These are phyloP conservation scores for Pseudeuparius sepicola DNA, from an alignment of 2,888 invertebrate species.

Conservation along the genomic window DNA sequence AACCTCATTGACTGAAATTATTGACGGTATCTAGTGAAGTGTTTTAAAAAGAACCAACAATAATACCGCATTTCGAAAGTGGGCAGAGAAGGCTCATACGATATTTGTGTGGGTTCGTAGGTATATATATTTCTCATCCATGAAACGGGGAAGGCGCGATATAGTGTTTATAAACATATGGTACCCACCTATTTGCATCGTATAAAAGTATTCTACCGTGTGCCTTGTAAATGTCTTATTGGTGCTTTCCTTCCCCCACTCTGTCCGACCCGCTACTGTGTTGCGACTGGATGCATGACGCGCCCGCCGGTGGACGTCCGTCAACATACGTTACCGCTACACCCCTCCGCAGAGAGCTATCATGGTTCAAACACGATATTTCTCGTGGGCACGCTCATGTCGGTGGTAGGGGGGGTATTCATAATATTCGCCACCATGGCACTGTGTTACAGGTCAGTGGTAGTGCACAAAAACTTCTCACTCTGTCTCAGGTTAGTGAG, in stretches of 20 bases:
- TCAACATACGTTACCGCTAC: too few relatives aligned
- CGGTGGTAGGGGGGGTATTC: conserved; percentile 98
- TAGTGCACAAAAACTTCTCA: conserved; percentile 98
- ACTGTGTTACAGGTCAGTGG: conserved; percentile 99
- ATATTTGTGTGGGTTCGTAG: too few relatives aligned
- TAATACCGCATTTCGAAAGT: too few relatives aligned
- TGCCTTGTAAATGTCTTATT: conserved; percentile 38
- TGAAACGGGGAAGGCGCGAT: too few relatives aligned
- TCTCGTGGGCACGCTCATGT: conserved; percentile 96
- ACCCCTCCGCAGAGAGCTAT: conserved; percentile 74
- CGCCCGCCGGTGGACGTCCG: too few relatives aligned
- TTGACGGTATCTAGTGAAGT: too few relatives aligned
- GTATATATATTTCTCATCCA: conserved; percentile 1
- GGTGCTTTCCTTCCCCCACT: conserved; percentile 46
- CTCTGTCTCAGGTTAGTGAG: conserved; percentile 97
- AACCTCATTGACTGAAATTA: too few relatives aligned
- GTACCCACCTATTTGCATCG: too few relatives aligned
- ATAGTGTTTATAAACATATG: too few relatives aligned
- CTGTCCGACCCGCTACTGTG: conserved; percentile 32
- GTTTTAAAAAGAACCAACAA: too few relatives aligned
- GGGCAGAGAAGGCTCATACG: too few relatives aligned
- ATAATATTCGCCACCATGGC: conserved; percentile 97
- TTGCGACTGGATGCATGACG: conserved; percentile 48
- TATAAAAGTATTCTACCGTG: too few relatives aligned
- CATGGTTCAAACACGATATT: conserved; percentile 96